These are phyloP conservation scores for Parambassis ranga DNA, from an alignment of 2,797 vertebrate species.

Conservation along the genomic window DNA sequence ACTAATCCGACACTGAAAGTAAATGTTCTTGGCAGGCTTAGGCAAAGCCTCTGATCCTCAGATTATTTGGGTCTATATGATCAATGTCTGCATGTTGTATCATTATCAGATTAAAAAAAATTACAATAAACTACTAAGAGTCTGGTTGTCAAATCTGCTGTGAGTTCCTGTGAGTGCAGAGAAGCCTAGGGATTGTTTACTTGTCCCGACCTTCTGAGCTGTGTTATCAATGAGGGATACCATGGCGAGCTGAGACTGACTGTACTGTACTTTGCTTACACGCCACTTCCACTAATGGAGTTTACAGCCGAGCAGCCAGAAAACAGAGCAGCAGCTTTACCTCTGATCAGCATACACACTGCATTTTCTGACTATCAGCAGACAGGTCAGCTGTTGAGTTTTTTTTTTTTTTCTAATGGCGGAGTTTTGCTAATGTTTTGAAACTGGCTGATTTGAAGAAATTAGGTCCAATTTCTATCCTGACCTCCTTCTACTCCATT, in stretches of 20 bases:
- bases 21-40: no score
- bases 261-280: neutral
- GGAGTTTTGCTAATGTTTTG: no score
- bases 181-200: neutral
- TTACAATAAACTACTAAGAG: no score
- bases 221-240: neutral
- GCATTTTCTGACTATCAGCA: no score
- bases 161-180: neutral
- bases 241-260: neutral
- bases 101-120: no score
- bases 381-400: no score
- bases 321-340: neutral
- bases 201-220: conserved; percentile 2
- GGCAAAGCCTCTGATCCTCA: no score
- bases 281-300: conserved; percentile 13
- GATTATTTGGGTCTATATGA: neutral
- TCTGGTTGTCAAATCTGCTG: neutral
- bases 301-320: neutral
- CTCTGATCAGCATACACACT: neutral
- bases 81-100: no score
- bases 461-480: no score
- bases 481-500: neutral
- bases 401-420: no score
- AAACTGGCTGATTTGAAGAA: no score
- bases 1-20: neutral